A percentile compares a stretch with the other conserved stretches of the same genome.
phyloP scores from a whole-genome alignment of 2,797 vertebrate species.

The Acropternis orthonyx region DNA sequence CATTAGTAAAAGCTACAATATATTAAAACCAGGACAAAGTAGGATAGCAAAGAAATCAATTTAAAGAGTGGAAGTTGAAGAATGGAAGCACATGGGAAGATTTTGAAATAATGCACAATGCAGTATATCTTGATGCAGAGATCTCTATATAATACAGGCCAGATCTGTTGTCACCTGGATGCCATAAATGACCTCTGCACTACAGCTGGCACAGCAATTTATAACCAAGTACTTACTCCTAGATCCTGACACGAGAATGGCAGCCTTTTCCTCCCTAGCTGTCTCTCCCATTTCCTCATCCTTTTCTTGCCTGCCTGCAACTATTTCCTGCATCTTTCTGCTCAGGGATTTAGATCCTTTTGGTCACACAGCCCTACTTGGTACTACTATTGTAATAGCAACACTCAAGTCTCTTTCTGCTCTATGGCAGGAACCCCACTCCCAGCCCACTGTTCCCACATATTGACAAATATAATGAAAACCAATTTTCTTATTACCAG shows the following conservation, averaged over 20 bases:
- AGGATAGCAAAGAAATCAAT: neutral
- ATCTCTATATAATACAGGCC: neutral
- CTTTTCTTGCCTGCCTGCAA: neutral
- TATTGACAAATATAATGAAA: neutral
- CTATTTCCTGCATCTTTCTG: neutral
- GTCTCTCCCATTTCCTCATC: neutral
- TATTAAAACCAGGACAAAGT: neutral
- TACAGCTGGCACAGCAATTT: neutral
- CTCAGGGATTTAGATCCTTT: neutral
- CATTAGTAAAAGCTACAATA: neutral
- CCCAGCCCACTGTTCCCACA: neutral
- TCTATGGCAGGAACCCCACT: neutral
- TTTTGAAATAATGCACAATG: conserved; percentile 52
- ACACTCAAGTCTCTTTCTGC: neutral
- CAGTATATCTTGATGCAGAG: neutral
- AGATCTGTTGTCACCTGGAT: neutral
- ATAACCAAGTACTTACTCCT: neutral
- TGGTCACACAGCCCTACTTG: neutral
- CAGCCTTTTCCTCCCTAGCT: neutral
- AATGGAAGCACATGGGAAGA: neutral
- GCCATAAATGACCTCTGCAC: neutral
- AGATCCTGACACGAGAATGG: neutral
- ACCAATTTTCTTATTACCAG: neutral
- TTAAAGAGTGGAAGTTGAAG: neutral
- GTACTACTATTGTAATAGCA: neutral